Evolutionary conservation across 2,113 vertebrate genomes (phyloP).

Genomic region (Taxidea taxus): DNA sequence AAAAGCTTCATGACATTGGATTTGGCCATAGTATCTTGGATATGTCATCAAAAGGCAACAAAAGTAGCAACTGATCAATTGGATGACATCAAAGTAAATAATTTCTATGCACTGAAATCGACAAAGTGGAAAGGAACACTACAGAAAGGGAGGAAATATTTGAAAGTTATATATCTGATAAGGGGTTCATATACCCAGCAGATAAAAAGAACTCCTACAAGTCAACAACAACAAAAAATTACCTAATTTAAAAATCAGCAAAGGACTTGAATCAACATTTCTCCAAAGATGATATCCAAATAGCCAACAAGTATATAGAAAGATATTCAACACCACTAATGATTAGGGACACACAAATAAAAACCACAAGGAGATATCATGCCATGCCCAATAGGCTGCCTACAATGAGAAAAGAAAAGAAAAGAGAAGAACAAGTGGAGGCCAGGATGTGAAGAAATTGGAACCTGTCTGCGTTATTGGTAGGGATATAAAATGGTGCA

Average conservation of each 20-base stretch:
- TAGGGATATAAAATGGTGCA: background rate
- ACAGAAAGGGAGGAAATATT: background rate
- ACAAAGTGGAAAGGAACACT: background rate
- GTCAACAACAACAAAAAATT: background rate
- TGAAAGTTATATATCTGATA: background rate
- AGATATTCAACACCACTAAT: background rate
- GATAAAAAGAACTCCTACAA: background rate
- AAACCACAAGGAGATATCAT: background rate
- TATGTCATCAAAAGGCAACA: background rate
- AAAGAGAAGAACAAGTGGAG: background rate
- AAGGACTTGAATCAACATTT: background rate
- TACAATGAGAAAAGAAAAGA: background rate
- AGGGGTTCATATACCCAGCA: background rate
- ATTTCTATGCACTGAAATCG: background rate
- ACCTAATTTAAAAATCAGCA: background rate
- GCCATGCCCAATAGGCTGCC: background rate
- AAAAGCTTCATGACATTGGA: background rate
- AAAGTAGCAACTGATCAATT: background rate
- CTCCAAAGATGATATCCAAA: background rate
- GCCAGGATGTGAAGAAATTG: background rate
- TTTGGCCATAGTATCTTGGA: background rate
- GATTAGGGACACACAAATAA: background rate
- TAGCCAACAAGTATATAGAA: background rate
- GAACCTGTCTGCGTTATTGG: background rate
- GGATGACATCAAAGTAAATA: background rate